These are phyloP conservation scores for Candidula unifasciata DNA, from an alignment of 2,888 invertebrate genomes.

Conservation along the genomic window DNA sequence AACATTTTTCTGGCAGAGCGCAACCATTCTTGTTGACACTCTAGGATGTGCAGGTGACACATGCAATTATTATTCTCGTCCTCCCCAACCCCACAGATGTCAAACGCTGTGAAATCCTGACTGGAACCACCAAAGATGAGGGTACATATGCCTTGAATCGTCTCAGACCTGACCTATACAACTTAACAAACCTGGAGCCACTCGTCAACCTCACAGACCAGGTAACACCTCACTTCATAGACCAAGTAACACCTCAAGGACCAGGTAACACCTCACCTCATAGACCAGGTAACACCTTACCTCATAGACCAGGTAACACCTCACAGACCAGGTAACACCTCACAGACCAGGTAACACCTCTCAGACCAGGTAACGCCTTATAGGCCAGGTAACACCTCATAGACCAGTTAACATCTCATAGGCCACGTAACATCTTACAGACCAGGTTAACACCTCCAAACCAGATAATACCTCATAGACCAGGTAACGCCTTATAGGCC, in stretches of 20 bases:
- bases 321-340: too few species aligned
- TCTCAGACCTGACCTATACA: neutral
- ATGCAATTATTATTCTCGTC: neutral
- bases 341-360: too few species aligned
- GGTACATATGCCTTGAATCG: neutral
- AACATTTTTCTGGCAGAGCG: too few species aligned
- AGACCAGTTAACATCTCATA: too few species aligned
- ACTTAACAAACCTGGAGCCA: neutral
- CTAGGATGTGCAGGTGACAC: neutral
- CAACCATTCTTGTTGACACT: too few species aligned
- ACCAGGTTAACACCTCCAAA: too few species aligned
- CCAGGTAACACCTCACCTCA: neutral
- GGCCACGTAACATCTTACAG: too few species aligned
- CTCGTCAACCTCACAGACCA: neutral
- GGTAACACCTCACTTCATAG: neutral
- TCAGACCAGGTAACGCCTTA: too few species aligned
- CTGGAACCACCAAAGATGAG: neutral
- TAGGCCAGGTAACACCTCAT: too few species aligned
- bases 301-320: neutral
- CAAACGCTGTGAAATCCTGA: neutral
- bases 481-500: too few species aligned
- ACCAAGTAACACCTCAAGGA: neutral
- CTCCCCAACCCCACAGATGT: slow-evolving; percentile 11
- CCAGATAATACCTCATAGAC: too few species aligned
- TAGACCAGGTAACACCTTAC: neutral